Conservation (phyloP, 2,888 invertebrate species). For the Cerceris rybyensis region DNA sequence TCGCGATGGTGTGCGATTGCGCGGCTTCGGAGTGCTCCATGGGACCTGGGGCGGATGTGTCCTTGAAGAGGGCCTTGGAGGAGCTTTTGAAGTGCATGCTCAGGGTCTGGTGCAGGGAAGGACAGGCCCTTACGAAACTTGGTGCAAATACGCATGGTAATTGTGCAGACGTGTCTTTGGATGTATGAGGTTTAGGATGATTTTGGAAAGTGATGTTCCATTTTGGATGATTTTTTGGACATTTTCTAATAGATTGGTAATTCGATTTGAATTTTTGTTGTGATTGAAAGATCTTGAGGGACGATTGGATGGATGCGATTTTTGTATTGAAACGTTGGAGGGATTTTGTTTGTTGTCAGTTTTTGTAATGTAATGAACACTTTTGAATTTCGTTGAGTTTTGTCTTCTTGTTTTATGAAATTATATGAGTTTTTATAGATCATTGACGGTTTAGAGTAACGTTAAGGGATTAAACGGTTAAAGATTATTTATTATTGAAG, state of each 20-base stretch:
- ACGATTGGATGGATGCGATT: not conserved
- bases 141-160: slow-evolving; percentile 82
- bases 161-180: not conserved
- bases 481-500: no score
- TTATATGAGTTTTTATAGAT: no score
- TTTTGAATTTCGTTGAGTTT: no score
- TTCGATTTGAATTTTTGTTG: not conserved
- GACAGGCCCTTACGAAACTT: slow-evolving; percentile 87
- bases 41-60: slow-evolving; percentile 79
- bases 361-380: no score
- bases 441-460: no score
- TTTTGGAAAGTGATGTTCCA: not conserved
- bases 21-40: slow-evolving; percentile 74
- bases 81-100: slow-evolving; percentile 92
- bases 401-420: no score
- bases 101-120: slow-evolving; percentile 91
- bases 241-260: not conserved
- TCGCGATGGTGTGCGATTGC: slow-evolving; percentile 79
- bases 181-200: not conserved
- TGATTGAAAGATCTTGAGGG: not conserved
- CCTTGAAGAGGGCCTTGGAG: slow-evolving; percentile 87
- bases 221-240: not conserved
- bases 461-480: no score
- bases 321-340: no score
- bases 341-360: no score